Conservation (phyloP, 2,113 vertebrate species). For the Leptocoma aspasia region DNA sequence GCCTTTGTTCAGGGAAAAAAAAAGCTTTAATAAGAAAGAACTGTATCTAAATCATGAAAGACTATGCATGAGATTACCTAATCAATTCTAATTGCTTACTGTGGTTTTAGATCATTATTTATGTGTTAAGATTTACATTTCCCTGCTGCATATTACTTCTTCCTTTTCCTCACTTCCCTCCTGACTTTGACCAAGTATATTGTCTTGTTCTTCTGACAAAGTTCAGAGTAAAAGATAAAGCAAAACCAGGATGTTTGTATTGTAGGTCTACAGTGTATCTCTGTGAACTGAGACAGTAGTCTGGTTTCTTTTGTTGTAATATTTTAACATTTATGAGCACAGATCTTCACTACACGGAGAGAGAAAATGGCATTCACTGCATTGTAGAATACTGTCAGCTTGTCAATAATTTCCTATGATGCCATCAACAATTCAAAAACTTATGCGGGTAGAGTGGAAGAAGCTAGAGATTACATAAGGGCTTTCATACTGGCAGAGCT, state of each 20-base stretch:
- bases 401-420: constrained; percentile 30
- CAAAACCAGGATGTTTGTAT: neutral
- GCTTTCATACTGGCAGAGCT: neutral
- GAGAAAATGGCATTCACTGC: neutral
- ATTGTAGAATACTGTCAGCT: constrained; percentile 36
- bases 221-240: neutral
- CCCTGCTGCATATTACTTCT: neutral
- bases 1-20: neutral
- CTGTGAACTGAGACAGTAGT: neutral
- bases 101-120: neutral
- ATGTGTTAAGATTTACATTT: neutral
- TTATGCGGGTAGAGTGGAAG: constrained; percentile 21
- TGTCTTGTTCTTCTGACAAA: neutral
- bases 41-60: neutral
- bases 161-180: neutral
- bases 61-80: neutral
- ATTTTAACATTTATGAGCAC: neutral
- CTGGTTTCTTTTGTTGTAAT: constrained; percentile 1
- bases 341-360: neutral
- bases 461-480: neutral
- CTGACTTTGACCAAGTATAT: neutral
- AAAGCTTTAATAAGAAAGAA: neutral
- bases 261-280: neutral
- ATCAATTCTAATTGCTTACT: neutral
- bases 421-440: constrained; percentile 30